phyloP scores from a whole-genome alignment of 2,113 vertebrate species.

The Argyrosomus japonicus region DNA sequence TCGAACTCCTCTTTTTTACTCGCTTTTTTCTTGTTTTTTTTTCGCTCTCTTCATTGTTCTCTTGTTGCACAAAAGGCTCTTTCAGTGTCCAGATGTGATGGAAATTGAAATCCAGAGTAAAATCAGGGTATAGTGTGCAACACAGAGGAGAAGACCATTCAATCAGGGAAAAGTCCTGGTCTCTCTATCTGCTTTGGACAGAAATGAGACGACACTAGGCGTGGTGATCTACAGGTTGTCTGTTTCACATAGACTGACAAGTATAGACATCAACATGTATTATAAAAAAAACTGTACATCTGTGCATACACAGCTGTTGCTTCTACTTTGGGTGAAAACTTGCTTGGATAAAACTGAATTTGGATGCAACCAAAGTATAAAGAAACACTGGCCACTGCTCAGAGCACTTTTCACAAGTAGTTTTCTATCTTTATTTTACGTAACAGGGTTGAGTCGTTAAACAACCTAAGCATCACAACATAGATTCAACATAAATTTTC shows the following conservation, averaged over 20 bases:
- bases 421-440: too few relatives aligned
- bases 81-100: slow-evolving; percentile 63
- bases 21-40: background rate
- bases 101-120: slow-evolving; percentile 70
- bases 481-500: too few relatives aligned
- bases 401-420: too few relatives aligned
- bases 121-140: slow-evolving; percentile 51
- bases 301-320: background rate
- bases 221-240: background rate
- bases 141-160: slow-evolving; percentile 57
- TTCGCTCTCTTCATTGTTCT: slow-evolving; percentile 50
- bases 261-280: background rate
- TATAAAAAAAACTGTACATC: background rate
- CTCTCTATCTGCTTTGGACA: background rate
- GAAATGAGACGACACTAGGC: slow-evolving; percentile 7
- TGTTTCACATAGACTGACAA: background rate
- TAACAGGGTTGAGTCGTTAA: too few relatives aligned
- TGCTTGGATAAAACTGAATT: background rate
- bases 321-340: background rate
- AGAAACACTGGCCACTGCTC: too few relatives aligned
- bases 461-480: too few relatives aligned
- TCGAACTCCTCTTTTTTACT: slow-evolving; percentile 26
- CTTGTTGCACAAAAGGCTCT: slow-evolving; percentile 50
- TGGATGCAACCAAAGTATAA: background rate
- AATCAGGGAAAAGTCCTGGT: slow-evolving; percentile 31